A percentile compares a stretch with the other conserved stretches of the same genome.
phyloP scores from a whole-genome alignment of 1,140 invertebrate genomes.

The Megalonaias nervosa region DNA sequence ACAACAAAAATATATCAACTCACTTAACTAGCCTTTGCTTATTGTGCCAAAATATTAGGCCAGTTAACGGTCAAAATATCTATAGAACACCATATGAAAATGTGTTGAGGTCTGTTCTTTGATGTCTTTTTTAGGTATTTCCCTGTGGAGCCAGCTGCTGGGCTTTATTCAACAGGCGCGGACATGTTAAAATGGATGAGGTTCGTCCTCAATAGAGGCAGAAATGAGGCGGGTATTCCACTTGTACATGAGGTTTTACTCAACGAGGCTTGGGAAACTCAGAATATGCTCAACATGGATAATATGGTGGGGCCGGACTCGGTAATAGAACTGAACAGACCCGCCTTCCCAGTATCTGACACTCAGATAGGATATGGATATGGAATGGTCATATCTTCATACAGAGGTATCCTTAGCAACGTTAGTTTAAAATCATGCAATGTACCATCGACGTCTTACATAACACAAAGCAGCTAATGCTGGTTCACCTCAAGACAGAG shows the following conservation, averaged over 20 bases:
- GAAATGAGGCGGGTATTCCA: neutral
- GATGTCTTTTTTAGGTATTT: neutral
- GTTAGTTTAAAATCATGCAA: too few species aligned
- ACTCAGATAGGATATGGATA: conserved; percentile 14
- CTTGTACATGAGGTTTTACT: neutral
- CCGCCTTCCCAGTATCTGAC: conserved; percentile 16
- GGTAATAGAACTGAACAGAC: neutral
- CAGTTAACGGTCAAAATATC: too few species aligned
- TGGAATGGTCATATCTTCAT: conserved; percentile 7
- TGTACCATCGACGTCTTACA: too few species aligned
- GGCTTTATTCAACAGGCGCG: neutral
- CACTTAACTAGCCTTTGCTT: too few species aligned
- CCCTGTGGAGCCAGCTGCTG: conserved; percentile 10
- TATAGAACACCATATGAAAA: too few species aligned
- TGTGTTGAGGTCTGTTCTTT: neutral
- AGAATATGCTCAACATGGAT: neutral
- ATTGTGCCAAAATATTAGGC: too few species aligned
- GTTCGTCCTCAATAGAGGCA: conserved; percentile 3
- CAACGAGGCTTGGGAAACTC: neutral
- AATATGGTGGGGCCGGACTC: too few species aligned
- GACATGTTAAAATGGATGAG: conserved; percentile 9
- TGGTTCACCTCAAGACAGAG: too few species aligned
- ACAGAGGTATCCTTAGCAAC: conserved; percentile 10
- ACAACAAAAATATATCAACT: too few species aligned
- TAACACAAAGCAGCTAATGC: too few species aligned